Percentiles rank a stretch among this genome's conserved stretches.
phyloP scores from a whole-genome alignment of 1,140 invertebrate species.

The Drosophila ironensis region DNA sequence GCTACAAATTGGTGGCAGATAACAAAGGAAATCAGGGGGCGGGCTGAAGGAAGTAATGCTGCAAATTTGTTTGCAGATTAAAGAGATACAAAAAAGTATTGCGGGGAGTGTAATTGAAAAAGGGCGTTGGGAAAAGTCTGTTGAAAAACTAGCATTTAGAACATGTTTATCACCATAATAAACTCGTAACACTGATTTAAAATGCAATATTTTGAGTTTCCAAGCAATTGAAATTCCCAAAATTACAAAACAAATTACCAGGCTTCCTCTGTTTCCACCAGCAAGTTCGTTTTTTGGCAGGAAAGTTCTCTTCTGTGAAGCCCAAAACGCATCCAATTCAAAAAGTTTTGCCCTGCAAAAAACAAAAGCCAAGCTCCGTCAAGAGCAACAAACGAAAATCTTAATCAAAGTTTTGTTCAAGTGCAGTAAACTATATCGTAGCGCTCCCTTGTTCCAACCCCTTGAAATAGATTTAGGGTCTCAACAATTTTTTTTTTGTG shows the following conservation, averaged over 20 bases:
- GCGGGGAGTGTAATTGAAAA: too few relatives aligned
- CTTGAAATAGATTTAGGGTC: constrained; percentile 60
- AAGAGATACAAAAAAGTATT: constrained; percentile 4
- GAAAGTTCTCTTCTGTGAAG: constrained; percentile 9
- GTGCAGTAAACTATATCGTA: constrained; percentile 78
- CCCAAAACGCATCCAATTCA: constrained; percentile 50
- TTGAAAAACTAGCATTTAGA: background rate
- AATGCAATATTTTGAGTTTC: too few relatives aligned
- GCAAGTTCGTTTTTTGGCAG: background rate
- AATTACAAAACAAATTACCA: background rate
- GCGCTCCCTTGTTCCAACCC: too few relatives aligned
- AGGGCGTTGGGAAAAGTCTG: too few relatives aligned
- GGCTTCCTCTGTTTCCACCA: background rate
- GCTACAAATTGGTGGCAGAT: constrained; percentile 4
- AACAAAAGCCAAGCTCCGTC: constrained; percentile 17
- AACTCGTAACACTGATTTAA: background rate
- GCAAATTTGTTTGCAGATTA: constrained; percentile 5
- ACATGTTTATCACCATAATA: background rate
- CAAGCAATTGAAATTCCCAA: too few relatives aligned
- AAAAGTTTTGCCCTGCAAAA: constrained; percentile 36
- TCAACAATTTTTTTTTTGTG: constrained; percentile 23
- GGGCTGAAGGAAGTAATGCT: background rate
- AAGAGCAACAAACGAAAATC: constrained; percentile 73
- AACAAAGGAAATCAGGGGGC: too few relatives aligned
- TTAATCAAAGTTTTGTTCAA: constrained; percentile 77